phyloP scores from a whole-genome alignment of 35 echinoderm and acorn worm genomes.

The Ophiothrix spiculata region DNA sequence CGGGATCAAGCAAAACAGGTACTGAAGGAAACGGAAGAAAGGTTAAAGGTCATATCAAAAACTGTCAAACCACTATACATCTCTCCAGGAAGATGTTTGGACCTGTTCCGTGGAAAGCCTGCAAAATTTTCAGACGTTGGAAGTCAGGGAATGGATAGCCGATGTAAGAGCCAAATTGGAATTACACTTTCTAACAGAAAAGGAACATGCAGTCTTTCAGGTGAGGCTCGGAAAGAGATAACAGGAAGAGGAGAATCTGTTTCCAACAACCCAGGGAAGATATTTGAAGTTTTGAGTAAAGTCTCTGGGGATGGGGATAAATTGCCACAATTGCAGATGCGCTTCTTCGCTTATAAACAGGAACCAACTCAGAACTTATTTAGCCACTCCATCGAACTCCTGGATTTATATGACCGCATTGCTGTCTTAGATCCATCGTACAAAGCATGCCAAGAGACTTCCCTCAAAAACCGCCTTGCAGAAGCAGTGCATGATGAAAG shows the following conservation, averaged over 20 bases:
- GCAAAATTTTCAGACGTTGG: too few relatives aligned
- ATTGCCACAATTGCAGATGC: conserved; percentile 46
- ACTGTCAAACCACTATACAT: too few relatives aligned
- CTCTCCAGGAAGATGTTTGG: too few relatives aligned
- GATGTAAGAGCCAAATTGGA: not conserved
- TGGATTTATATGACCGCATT: conserved; percentile 47
- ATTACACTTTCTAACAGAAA: not conserved
- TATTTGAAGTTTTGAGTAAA: conserved; percentile 21
- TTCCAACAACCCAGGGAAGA: conserved; percentile 14
- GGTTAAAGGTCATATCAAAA: too few relatives aligned
- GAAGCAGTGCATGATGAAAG: conserved; percentile 40
- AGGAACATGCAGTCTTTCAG: not conserved
- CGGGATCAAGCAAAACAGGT: too few relatives aligned
- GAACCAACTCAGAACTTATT: conserved; percentile 18
- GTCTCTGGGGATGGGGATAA: conserved; percentile 63
- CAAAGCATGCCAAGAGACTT: conserved; percentile 1
- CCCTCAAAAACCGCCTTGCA: conserved; percentile 23
- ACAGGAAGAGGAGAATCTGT: conserved; percentile 33
- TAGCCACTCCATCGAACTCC: conserved; percentile 1
- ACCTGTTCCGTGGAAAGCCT: too few relatives aligned
- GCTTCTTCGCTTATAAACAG: conserved; percentile 43
- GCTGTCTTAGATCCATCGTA: conserved; percentile 19
- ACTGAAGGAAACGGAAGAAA: too few relatives aligned
- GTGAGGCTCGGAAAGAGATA: conserved; percentile 46
- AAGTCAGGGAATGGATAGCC: not conserved